A percentile compares a stretch with the other conserved stretches of the same genome.
phyloP scores from a whole-genome alignment of 2,888 invertebrate genomes.

The Acleris holmiana region DNA sequence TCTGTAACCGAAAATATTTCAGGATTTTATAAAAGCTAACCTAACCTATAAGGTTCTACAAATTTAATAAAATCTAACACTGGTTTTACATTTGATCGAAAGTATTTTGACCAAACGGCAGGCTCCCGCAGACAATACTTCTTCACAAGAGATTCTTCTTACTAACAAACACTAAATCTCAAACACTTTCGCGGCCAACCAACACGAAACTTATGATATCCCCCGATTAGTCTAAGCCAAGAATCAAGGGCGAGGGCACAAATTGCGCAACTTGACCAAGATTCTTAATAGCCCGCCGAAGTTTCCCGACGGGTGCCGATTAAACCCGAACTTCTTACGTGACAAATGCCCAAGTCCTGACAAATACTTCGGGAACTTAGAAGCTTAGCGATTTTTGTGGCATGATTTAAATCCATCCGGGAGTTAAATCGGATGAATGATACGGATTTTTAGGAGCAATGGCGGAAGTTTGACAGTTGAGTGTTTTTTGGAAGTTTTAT shows the following conservation, averaged over 20 bases:
- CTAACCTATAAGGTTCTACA: too few species aligned
- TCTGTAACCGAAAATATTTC: too few species aligned
- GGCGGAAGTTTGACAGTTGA: slow-evolving; percentile 20
- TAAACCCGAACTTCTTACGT: slow-evolving; percentile 25
- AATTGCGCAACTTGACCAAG: slow-evolving; percentile 12
- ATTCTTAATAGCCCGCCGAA: slow-evolving; percentile 24
- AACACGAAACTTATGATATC: background rate
- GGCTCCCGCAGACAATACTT: too few species aligned
- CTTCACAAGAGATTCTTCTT: too few species aligned
- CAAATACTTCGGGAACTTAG: slow-evolving; percentile 33
- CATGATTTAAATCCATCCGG: slow-evolving; percentile 33
- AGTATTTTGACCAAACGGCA: too few species aligned
- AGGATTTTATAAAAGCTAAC: too few species aligned
- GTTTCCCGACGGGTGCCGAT: slow-evolving; percentile 26
- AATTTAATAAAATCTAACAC: too few species aligned
- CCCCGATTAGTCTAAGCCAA: background rate
- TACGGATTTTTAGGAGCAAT: slow-evolving; percentile 23
- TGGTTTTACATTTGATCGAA: too few species aligned
- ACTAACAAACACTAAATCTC: too few species aligned
- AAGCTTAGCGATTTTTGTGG: slow-evolving; percentile 31
- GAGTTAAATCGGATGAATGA: slow-evolving; percentile 30
- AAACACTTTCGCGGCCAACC: too few species aligned
- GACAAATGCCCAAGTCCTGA: slow-evolving; percentile 29
- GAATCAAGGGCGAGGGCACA: slow-evolving; percentile 6
- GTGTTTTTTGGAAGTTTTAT: slow-evolving; percentile 13